phyloP scores from a whole-genome alignment of 2,113 vertebrate species.

The Pygathrix nemaeus region DNA sequence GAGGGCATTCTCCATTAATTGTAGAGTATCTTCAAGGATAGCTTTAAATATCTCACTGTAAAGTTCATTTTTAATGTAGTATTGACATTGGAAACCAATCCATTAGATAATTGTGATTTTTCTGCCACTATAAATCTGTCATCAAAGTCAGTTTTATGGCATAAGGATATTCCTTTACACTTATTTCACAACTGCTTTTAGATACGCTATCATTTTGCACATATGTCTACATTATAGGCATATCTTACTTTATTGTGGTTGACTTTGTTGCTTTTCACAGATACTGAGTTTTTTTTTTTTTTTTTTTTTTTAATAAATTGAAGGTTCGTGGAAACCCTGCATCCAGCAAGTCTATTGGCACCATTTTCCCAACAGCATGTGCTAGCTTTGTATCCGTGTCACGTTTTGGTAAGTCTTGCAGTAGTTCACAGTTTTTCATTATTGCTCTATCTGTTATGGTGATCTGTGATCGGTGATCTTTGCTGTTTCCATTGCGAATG shows the following conservation, averaged over 20 bases:
- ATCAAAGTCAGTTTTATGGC: background rate
- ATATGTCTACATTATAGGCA: background rate
- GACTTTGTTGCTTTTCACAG: background rate
- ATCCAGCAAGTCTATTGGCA: background rate
- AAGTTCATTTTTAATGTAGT: conserved; percentile 7
- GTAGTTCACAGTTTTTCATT: background rate
- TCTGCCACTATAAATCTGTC: background rate
- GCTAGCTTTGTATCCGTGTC: background rate
- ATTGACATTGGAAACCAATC: conserved; percentile 15
- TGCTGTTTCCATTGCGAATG: background rate
- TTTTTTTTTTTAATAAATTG: background rate
- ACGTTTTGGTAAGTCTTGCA: background rate
- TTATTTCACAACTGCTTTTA: background rate
- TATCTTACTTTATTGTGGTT: background rate
- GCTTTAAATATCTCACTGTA: background rate
- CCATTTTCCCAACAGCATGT: background rate
- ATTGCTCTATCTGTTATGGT: background rate
- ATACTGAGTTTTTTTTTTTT: background rate
- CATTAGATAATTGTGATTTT: background rate
- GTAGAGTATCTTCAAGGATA: background rate
- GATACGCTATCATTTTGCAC: background rate
- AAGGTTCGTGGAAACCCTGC: background rate
- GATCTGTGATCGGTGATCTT: background rate
- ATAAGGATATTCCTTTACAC: background rate
- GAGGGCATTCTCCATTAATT: background rate